Base-by-base conservation (phyloP, 2,113 vertebrate genomes). In the Pelecanus crispus region DNA sequence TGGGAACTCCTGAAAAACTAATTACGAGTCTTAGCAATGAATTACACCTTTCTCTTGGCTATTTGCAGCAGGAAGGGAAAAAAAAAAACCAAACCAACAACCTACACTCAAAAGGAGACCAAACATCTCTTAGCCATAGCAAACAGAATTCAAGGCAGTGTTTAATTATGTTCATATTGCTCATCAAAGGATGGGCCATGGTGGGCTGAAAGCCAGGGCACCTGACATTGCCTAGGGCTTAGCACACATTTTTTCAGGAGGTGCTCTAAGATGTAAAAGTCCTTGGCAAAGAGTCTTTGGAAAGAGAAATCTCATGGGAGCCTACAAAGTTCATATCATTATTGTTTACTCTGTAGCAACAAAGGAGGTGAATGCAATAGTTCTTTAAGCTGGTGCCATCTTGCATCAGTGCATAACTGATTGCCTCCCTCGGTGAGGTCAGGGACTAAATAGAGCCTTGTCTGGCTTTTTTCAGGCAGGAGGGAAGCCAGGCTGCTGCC, bases 1-100 rank as follows among this genome's bases (percentile, higher is more conserved):
- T 81, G 96, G 96, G 86, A 98, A 95, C 83, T 94, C 90, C 65
- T 38, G 65, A 75, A 97, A 97, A 96, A 95, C 94, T 96, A 95
- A 98, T 97, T 97, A 88, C 0, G 0, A 85, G 53, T 62, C 49
- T 74, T 65, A 94, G 90, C 59, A 19, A 92, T 95, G 94, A 97
- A 97, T 96, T 93, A 81, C 61, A 95, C 83, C 85, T 95, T 97
- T 97, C 91, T 90, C 91, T 94, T 97, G 94, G 63, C 83, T 96
- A 83, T 78, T 88, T 90, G 59, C 79, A 88, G 73, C 74, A 92
- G 75, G 29, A 62, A 78, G 12, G 2, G 29, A 80, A 63, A 73
- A 42, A 36, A 53, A 11, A 25, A 53, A 29, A 10, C 15, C 47
- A 45, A 45, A 8, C n/a, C 56, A 74, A 44, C 63, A 95, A 77